phyloP scores from a whole-genome alignment of 2,888 invertebrate genomes.

The Drosophila dives region DNA sequence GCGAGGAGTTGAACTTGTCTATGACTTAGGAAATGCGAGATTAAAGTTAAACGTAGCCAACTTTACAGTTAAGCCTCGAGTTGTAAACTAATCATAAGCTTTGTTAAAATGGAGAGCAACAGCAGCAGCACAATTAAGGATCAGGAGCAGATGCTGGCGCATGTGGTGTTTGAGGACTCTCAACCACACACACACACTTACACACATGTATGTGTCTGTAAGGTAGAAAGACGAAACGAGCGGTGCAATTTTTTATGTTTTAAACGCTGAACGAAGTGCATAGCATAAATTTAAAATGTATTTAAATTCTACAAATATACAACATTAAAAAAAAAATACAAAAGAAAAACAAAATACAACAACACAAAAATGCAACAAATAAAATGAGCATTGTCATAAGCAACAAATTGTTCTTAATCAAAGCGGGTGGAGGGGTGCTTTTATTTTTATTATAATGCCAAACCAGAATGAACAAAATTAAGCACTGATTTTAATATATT shows the following conservation, averaged over 20 bases:
- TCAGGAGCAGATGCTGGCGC: background rate
- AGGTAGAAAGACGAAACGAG: slow-evolving; percentile 81
- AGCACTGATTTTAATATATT: no score
- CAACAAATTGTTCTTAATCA: slow-evolving; percentile 17
- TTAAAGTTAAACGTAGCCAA: slow-evolving; percentile 78
- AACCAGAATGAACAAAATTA: background rate
- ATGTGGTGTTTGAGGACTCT: background rate
- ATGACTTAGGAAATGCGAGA: slow-evolving; percentile 81
- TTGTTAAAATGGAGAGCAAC: slow-evolving; percentile 52
- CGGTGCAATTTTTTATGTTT: slow-evolving; percentile 82
- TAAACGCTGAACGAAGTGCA: slow-evolving; percentile 78
- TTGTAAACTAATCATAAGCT: slow-evolving; percentile 74
- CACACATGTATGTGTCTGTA: background rate
- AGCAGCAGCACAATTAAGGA: slow-evolving; percentile 11
- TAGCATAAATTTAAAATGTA: slow-evolving; percentile 77
- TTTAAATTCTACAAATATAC: slow-evolving; percentile 75
- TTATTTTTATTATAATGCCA: no score
- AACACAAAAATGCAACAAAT: slow-evolving; percentile 45
- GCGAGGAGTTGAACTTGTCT: slow-evolving; percentile 82
- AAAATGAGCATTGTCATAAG: slow-evolving; percentile 55
- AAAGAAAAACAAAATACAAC: slow-evolving; percentile 44
- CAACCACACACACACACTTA: slow-evolving; percentile 3
- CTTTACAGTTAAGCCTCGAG: slow-evolving; percentile 74
- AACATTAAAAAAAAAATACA: slow-evolving; percentile 51
- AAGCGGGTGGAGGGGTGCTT: background rate